Evolutionary conservation across 2,888 invertebrate genomes (phyloP).

Genomic region (Agriopis leucophaearia): DNA sequence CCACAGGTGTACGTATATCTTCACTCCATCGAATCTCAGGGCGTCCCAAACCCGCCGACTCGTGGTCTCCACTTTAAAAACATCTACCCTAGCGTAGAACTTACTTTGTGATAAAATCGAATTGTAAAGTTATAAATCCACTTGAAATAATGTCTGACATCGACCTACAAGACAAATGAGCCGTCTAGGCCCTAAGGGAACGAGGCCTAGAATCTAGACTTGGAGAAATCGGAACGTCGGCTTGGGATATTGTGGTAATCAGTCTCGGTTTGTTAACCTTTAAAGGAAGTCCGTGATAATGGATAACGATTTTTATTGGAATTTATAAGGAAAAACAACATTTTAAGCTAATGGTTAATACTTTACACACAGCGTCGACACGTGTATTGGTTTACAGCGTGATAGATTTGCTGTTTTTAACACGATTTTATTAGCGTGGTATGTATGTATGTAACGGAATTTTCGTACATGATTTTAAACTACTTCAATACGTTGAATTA

Average conservation of each 20-base stretch:
- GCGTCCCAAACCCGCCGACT: too few species aligned
- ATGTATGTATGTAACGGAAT: too few species aligned
- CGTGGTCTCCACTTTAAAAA: too few species aligned
- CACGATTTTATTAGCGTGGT: too few species aligned
- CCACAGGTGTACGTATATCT: too few species aligned
- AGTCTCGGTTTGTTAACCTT: conserved; percentile 30
- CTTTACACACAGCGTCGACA: neutral
- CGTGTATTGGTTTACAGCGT: too few species aligned
- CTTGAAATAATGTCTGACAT: neutral
- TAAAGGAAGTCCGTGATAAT: conserved; percentile 49
- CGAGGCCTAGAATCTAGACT: conserved; percentile 14
- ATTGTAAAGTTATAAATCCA: neutral
- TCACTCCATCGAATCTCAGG: too few species aligned
- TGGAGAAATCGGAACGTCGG: conserved; percentile 25
- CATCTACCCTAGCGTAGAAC: too few species aligned
- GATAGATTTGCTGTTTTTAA: too few species aligned
- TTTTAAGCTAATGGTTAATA: conserved; percentile 4
- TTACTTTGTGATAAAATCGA: neutral
- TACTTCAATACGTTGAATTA: too few species aligned
- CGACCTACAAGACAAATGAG: conserved; percentile 18
- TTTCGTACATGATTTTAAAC: too few species aligned
- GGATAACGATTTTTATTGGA: conserved; percentile 50
- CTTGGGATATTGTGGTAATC: conserved; percentile 19
- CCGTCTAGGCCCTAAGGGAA: conserved; percentile 12
- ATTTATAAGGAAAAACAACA: conserved; percentile 14